Percentiles rank a stretch among this genome's conserved stretches.
Conservation (phyloP, 2,113 vertebrate species). For the Apodemus sylvaticus region DNA sequence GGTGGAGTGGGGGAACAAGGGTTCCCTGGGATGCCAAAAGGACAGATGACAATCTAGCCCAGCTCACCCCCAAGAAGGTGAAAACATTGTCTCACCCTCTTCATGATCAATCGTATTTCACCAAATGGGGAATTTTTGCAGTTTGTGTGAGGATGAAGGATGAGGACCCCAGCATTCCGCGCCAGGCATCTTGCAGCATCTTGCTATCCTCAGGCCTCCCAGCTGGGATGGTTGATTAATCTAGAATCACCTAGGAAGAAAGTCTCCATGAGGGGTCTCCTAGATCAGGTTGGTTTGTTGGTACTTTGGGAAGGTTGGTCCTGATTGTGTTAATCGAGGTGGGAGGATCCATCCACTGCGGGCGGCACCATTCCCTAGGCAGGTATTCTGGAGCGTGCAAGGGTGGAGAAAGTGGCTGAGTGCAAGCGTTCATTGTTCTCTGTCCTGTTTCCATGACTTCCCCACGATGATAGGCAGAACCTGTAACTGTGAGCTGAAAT, state of each 20-base stretch:
- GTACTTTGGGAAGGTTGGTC: neutral
- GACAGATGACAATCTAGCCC: neutral
- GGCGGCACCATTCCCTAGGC: neutral
- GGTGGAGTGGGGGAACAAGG: neutral
- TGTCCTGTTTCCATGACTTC: neutral
- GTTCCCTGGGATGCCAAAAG: neutral
- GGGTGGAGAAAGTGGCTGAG: neutral
- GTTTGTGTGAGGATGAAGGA: neutral
- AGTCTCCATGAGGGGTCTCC: too few relatives aligned
- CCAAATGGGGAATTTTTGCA: too few relatives aligned
- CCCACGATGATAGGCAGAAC: too few relatives aligned
- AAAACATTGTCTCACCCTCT: neutral
- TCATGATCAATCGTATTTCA: rapidly evolving
- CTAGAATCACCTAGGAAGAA: neutral
- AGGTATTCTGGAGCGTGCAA: neutral
- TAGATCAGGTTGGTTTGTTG: neutral
- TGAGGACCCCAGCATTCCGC: neutral
- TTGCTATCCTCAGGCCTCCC: neutral
- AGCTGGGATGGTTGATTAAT: neutral
- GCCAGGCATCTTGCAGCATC: neutral
- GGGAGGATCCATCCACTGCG: neutral
- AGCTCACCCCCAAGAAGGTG: neutral
- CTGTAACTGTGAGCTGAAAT: neutral
- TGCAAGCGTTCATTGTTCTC: neutral
- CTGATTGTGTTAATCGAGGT: neutral